Conservation (phyloP, 2,797 vertebrate species). For the Todus mexicanus region DNA sequence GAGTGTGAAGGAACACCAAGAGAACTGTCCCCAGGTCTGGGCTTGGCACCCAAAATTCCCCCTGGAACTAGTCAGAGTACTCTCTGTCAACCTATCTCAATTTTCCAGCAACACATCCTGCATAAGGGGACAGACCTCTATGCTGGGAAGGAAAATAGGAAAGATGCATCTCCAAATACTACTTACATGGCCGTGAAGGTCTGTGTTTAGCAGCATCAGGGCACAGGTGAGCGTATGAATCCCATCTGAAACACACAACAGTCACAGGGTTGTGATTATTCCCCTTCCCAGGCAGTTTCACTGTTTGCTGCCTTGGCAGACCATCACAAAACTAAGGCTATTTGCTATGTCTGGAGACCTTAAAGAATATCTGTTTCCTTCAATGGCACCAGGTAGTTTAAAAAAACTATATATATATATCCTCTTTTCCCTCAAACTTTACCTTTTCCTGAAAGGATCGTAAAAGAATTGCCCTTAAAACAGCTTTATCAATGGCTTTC, state of each 20-base stretch:
- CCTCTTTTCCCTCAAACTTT: neutral
- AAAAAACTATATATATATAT: neutral
- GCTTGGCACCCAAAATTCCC: neutral
- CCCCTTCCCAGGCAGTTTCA: fast-evolving
- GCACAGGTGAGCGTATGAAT: constrained; percentile 94
- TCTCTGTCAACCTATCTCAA: neutral
- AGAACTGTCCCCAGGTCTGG: neutral
- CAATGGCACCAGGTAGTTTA: neutral
- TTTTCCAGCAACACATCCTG: neutral
- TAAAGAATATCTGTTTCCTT: neutral
- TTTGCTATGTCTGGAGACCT: neutral
- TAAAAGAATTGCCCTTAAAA: neutral
- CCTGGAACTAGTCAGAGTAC: neutral
- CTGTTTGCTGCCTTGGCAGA: neutral
- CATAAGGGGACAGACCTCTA: neutral
- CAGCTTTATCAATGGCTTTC: neutral
- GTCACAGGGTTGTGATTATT: neutral
- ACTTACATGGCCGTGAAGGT: constrained; percentile 95
- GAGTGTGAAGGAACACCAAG: neutral
- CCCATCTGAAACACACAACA: constrained; percentile 82
- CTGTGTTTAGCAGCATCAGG: constrained; percentile 96
- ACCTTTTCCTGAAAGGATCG: neutral
- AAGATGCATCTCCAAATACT: neutral
- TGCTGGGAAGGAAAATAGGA: neutral
- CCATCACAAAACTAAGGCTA: neutral